Evolutionary conservation across 2,113 vertebrate genomes (phyloP).

Genomic region (Lipotes vexillifer): DNA sequence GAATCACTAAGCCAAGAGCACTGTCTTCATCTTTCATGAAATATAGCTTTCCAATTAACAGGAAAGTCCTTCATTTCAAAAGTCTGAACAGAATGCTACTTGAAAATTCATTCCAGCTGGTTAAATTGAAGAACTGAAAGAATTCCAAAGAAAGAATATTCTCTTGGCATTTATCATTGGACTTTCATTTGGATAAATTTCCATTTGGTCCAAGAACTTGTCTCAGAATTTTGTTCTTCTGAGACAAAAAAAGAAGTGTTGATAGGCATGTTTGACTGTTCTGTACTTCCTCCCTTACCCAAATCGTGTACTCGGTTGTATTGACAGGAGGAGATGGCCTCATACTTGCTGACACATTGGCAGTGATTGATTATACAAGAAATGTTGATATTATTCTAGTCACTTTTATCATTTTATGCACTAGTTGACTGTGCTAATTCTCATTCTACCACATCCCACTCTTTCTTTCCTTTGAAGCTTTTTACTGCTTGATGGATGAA

Average conservation of each 20-base stretch:
- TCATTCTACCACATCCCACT: not conserved
- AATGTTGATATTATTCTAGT: not conserved
- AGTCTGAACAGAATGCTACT: slow-evolving; percentile 67
- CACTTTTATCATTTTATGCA: slow-evolving; percentile 14
- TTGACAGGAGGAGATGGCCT: not conserved
- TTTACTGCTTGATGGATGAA: not conserved
- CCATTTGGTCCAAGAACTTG: slow-evolving; percentile 53
- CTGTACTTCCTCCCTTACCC: not conserved
- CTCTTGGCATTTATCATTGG: slow-evolving; percentile 64
- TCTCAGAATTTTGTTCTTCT: slow-evolving; percentile 54
- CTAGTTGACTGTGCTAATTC: not conserved
- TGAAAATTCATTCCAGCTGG: slow-evolving; percentile 74
- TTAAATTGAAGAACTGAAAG: slow-evolving; percentile 61
- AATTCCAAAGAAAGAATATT: slow-evolving; percentile 63
- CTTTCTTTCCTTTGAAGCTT: slow-evolving; percentile 31
- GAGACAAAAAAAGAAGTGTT: slow-evolving; percentile 55
- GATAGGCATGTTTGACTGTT: not conserved
- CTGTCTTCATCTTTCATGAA: slow-evolving; percentile 61
- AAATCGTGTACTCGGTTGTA: not conserved
- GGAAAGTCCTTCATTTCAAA: slow-evolving; percentile 62
- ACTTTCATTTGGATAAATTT: slow-evolving; percentile 68
- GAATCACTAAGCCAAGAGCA: slow-evolving; percentile 43
- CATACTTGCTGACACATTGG: slow-evolving; percentile 13
- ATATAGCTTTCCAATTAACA: slow-evolving; percentile 65
- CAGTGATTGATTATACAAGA: slow-evolving; percentile 29